A percentile compares a stretch with the other conserved stretches of the same genome.
Conservation (phyloP, 64 coral and sea anemone genomes). For the Pachyseris speciosa region DNA sequence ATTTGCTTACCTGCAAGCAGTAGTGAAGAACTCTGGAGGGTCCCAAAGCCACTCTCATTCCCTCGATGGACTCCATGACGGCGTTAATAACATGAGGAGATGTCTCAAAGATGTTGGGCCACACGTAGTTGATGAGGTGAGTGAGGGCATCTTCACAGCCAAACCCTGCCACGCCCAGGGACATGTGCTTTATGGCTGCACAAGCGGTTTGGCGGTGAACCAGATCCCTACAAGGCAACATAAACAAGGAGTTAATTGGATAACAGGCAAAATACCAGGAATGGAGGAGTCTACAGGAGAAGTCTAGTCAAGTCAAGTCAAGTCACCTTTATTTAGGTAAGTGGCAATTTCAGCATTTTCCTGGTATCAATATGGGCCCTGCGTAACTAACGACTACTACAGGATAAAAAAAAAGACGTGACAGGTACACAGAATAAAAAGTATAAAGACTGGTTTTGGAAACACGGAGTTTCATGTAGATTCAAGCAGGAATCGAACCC, state of each 20-base stretch:
- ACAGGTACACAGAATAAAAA: too few relatives aligned
- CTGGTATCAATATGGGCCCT: too few relatives aligned
- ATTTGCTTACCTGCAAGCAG: constrained; percentile 83
- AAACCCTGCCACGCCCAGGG: constrained; percentile 95
- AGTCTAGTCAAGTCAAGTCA: too few relatives aligned
- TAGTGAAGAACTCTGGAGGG: constrained; percentile 91
- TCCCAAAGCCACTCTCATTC: constrained; percentile 92
- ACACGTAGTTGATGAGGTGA: constrained; percentile 96
- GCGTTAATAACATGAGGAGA: constrained; percentile 99
- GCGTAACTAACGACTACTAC: too few relatives aligned
- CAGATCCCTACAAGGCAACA: constrained; percentile 67
- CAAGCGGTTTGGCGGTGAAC: constrained; percentile 98
- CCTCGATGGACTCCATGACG: constrained; percentile 95
- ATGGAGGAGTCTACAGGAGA: not conserved
- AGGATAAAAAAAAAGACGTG: too few relatives aligned
- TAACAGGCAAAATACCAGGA: not conserved
- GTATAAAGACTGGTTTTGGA: too few relatives aligned
- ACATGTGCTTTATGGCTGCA: constrained; percentile 98
- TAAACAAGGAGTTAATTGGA: not conserved
- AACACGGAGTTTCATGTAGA: too few relatives aligned
- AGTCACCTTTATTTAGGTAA: too few relatives aligned
- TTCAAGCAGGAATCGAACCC: too few relatives aligned
- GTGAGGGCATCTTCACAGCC: constrained; percentile 98
- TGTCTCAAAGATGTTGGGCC: constrained; percentile 99
- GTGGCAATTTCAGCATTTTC: too few relatives aligned